Evolutionary conservation across 2,888 invertebrate genomes (phyloP).

Genomic region (Agrypnus murinus): DNA sequence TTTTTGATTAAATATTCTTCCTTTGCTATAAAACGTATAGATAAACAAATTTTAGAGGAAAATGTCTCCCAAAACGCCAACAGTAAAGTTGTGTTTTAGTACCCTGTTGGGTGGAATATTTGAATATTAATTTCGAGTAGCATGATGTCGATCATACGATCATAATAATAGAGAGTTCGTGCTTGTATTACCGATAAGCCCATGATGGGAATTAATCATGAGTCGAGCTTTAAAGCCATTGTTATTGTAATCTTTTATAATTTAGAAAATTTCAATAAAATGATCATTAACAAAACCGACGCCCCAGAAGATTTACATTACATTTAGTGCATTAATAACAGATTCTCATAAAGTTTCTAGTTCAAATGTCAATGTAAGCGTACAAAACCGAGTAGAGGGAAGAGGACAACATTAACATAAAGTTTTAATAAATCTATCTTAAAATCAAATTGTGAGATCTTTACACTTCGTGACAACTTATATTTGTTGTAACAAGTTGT

Average conservation of each 20-base stretch:
- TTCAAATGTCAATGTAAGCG: constrained; percentile 8
- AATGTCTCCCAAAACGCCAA: constrained; percentile 1
- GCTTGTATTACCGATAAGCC: constrained; percentile 32
- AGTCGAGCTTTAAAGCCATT: too few relatives aligned
- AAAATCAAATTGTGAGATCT: constrained; percentile 42
- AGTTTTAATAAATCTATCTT: constrained; percentile 44
- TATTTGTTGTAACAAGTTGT: constrained; percentile 43
- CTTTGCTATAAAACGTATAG: too few relatives aligned
- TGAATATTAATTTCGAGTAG: constrained; percentile 40
- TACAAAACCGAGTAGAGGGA: constrained; percentile 34
- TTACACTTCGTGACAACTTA: constrained; percentile 43
- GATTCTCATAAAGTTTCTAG: constrained; percentile 5
- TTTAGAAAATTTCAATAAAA: too few relatives aligned
- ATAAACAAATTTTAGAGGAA: too few relatives aligned
- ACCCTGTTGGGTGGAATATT: constrained; percentile 36
- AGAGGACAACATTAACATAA: constrained; percentile 34
- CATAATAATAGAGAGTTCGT: constrained; percentile 40
- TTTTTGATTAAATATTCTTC: too few relatives aligned
- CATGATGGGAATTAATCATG: constrained; percentile 20
- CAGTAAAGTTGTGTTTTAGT: constrained; percentile 25
- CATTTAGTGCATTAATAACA: too few relatives aligned
- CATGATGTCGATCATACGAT: constrained; percentile 36
- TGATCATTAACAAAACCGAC: too few relatives aligned
- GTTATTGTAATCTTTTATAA: too few relatives aligned
- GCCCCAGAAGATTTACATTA: too few relatives aligned